Conservation (phyloP, 2,888 invertebrate species). For the Polydrusus tereticollis region DNA sequence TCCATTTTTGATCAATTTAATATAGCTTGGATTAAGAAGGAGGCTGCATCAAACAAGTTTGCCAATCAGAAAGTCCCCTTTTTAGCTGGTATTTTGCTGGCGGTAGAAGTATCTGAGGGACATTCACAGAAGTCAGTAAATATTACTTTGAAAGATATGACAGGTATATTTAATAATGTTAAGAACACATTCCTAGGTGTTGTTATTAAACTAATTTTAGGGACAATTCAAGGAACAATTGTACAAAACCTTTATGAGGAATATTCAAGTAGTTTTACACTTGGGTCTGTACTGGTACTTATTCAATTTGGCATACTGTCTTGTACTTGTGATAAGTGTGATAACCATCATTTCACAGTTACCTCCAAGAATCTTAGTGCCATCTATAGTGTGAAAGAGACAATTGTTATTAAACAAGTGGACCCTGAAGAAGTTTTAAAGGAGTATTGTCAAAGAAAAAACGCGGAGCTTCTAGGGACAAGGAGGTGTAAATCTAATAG, state of each 20-base stretch:
- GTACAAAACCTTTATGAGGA: slow-evolving; percentile 59
- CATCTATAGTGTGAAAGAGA: slow-evolving; percentile 55
- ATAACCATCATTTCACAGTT: slow-evolving; percentile 59
- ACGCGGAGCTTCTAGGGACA: not conserved
- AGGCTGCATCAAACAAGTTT: slow-evolving; percentile 54
- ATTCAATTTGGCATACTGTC: slow-evolving; percentile 59
- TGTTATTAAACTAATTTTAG: slow-evolving; percentile 51
- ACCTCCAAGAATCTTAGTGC: slow-evolving; percentile 60
- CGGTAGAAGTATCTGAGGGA: slow-evolving; percentile 54
- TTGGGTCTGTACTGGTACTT: slow-evolving; percentile 60
- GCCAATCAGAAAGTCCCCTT: slow-evolving; percentile 60
- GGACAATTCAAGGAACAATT: slow-evolving; percentile 60
- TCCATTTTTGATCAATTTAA: slow-evolving; percentile 57
- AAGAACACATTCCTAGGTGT: too few species aligned
- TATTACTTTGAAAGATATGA: slow-evolving; percentile 59
- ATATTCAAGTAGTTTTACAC: slow-evolving; percentile 53
- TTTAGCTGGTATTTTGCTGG: slow-evolving; percentile 60
- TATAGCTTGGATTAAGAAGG: slow-evolving; percentile 61
- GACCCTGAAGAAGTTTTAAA: slow-evolving; percentile 25
- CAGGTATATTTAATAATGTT: too few species aligned
- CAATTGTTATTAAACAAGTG: slow-evolving; percentile 30
- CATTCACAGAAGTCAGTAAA: slow-evolving; percentile 54
- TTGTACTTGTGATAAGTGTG: slow-evolving; percentile 50
- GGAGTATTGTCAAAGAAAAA: slow-evolving; percentile 22
- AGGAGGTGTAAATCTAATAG: not conserved